A percentile compares a stretch with the other conserved stretches of the same genome.
phyloP scores from a whole-genome alignment of 2,113 vertebrate species.

The Brachyhypopomus gauderio region DNA sequence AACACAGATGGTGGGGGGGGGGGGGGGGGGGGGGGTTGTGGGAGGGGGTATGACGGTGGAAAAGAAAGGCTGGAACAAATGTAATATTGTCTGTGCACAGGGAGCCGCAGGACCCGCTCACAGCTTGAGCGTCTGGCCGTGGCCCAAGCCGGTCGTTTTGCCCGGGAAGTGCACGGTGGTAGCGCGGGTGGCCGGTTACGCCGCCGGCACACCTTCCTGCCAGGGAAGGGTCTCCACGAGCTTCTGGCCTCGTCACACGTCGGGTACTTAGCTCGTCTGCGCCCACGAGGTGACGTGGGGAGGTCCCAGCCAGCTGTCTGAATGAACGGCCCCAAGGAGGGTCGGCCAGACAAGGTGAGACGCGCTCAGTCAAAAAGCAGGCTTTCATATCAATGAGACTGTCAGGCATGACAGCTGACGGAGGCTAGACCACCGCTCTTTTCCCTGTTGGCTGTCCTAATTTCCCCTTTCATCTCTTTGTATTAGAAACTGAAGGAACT shows the following conservation, averaged over 20 bases:
- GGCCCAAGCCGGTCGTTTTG: constrained; percentile 59
- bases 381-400: constrained; percentile 27
- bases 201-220: constrained; percentile 10
- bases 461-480: constrained; percentile 14
- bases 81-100: constrained; percentile 60
- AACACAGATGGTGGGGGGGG: constrained; percentile 65
- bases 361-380: not conserved
- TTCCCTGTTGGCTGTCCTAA: not conserved
- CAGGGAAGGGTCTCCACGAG: not conserved
- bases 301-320: constrained; percentile 36
- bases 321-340: not conserved
- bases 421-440: not conserved
- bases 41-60: constrained; percentile 33
- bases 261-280: constrained; percentile 32
- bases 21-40: not conserved
- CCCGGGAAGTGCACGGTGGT: constrained; percentile 42
- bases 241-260: constrained; percentile 31
- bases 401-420: constrained; percentile 33
- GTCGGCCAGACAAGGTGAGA: constrained; percentile 8
- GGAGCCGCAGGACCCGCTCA: constrained; percentile 65
- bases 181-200: constrained; percentile 38
- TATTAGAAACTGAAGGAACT: not conserved
- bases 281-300: constrained; percentile 17
- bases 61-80: constrained; percentile 65
- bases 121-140: constrained; percentile 63